Evolutionary conservation across 1,140 invertebrate species (phyloP).

Genomic region (Teleogryllus occipitalis): DNA sequence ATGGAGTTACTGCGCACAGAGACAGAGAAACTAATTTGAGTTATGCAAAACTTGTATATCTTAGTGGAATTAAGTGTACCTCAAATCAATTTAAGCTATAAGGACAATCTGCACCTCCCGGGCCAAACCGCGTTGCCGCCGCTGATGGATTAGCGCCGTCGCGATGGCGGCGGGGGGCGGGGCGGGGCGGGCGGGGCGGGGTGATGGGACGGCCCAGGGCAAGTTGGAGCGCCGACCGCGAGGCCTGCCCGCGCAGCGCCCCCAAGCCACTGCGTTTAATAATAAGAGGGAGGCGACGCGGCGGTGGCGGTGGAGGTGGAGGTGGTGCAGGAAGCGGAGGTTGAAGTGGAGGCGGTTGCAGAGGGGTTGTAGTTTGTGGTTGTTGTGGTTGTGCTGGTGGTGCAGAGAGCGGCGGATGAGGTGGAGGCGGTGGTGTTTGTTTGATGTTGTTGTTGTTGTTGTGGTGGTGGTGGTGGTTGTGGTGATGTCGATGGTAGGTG

Average conservation of each 20-base stretch:
- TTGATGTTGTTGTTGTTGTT: no score
- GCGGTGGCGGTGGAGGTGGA: background rate
- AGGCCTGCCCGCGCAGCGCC: background rate
- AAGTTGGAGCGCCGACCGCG: background rate
- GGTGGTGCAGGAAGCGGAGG: no score
- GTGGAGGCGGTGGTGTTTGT: no score
- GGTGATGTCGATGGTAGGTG: no score
- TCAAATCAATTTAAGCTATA: conserved; percentile 5
- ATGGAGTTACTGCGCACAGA: conserved; percentile 3
- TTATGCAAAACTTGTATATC: conserved; percentile 5
- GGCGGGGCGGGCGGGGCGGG: no score
- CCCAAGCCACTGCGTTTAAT: background rate
- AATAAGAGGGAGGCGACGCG: background rate
- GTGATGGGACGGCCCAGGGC: background rate
- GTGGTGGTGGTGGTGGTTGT: no score
- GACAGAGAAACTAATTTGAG: conserved; percentile 3
- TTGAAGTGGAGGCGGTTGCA: no score
- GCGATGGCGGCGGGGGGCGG: background rate
- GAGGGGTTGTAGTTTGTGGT: no score
- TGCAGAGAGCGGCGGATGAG: no score
- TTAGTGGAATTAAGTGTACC: conserved; percentile 4
- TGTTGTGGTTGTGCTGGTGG: no score
- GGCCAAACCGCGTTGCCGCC: background rate
- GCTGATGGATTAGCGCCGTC: background rate
- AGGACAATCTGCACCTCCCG: background rate